These are phyloP conservation scores for Neodiprion pinetum DNA, from an alignment of 1,140 invertebrate species.

Conservation along the genomic window DNA sequence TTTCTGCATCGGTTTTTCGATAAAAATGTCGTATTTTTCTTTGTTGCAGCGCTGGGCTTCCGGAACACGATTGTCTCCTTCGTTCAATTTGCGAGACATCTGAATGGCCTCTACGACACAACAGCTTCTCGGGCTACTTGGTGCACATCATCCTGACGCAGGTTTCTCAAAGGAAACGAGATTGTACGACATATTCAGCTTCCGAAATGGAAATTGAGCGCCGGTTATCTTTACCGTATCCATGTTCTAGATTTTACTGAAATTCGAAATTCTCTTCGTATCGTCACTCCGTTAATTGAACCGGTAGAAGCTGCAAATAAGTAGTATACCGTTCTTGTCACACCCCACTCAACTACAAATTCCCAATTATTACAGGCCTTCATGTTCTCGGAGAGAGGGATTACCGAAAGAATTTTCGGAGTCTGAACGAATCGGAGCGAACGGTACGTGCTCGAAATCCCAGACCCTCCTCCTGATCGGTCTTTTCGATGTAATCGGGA, in stretches of 20 bases:
- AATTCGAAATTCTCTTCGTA: too few relatives aligned
- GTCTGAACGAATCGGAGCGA: slow-evolving; percentile 53
- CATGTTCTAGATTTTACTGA: too few relatives aligned
- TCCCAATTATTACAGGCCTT: slow-evolving; percentile 42
- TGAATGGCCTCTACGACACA: slow-evolving; percentile 49
- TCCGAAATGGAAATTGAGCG: too few relatives aligned
- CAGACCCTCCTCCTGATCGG: slow-evolving; percentile 53
- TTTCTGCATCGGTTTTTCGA: too few relatives aligned
- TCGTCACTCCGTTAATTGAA: too few relatives aligned
- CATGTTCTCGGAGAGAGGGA: slow-evolving; percentile 48
- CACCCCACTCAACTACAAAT: too few relatives aligned
- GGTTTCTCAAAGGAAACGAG: slow-evolving; percentile 32
- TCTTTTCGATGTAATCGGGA: slow-evolving; percentile 59
- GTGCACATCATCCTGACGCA: slow-evolving; percentile 58
- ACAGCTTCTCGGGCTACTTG: slow-evolving; percentile 58
- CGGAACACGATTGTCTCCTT: slow-evolving; percentile 53
- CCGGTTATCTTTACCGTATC: too few relatives aligned
- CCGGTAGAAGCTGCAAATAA: too few relatives aligned
- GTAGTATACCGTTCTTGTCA: too few relatives aligned
- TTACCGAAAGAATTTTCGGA: slow-evolving; percentile 52
- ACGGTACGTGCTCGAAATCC: slow-evolving; percentile 55
- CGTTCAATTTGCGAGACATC: slow-evolving; percentile 58
- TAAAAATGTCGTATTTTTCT: background rate
- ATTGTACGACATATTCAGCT: too few relatives aligned
- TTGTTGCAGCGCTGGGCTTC: slow-evolving; percentile 43